Conservation (phyloP, 2,888 invertebrate species). For the Scrobipalpa atriplicella region DNA sequence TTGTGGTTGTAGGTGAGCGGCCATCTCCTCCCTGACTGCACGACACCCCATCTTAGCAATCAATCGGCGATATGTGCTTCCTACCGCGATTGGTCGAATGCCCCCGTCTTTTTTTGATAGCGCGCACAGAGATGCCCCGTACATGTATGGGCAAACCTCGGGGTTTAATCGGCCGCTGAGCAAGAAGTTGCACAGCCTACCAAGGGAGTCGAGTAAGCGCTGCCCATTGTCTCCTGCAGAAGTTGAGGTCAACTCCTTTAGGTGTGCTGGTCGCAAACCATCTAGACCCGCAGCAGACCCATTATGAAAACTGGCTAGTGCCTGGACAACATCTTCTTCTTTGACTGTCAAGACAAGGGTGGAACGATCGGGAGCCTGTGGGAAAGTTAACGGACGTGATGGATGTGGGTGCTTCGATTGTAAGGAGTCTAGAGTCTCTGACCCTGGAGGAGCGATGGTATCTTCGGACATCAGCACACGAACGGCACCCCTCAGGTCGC, state of each 20-base stretch:
- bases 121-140: conserved; percentile 17
- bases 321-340: conserved; percentile 1
- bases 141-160: conserved; percentile 19
- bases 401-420: conserved; percentile 5
- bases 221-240: conserved; percentile 5
- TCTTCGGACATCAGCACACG: conserved; percentile 14
- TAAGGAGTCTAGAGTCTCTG: background rate
- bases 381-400: background rate
- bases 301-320: conserved; percentile 2
- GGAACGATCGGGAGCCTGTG: background rate
- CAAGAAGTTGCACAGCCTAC: conserved; percentile 13
- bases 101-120: conserved; percentile 23
- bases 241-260: background rate
- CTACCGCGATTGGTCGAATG: conserved; percentile 19
- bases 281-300: conserved; percentile 22
- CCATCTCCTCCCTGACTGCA: conserved; percentile 11
- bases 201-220: background rate
- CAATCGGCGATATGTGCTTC: conserved; percentile 1
- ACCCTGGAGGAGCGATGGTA: background rate
- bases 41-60: conserved; percentile 19
- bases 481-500: conserved; percentile 19
- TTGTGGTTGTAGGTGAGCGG: background rate
- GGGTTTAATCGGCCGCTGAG: conserved; percentile 1
- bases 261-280: conserved; percentile 8
- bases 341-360: background rate